phyloP scores from a whole-genome alignment of 2,797 vertebrate genomes.

The Pseudomugil gertrudae region DNA sequence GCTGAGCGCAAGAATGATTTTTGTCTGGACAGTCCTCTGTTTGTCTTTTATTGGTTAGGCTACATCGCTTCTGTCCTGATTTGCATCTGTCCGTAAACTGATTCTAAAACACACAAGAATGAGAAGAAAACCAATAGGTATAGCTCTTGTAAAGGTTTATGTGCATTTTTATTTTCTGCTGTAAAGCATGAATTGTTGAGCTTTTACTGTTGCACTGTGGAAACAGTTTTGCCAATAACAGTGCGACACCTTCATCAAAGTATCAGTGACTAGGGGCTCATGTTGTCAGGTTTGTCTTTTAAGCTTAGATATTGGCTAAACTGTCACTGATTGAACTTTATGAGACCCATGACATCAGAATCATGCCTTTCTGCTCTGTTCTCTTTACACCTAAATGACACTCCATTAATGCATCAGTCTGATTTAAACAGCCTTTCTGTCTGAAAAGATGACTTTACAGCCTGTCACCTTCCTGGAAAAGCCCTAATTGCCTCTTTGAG shows the following conservation, averaged over 20 bases:
- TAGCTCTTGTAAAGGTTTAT: constrained; percentile 2
- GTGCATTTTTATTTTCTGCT: constrained; percentile 15
- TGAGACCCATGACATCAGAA: constrained; percentile 31
- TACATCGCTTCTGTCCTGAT: constrained; percentile 38
- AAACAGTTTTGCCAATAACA: constrained; percentile 8
- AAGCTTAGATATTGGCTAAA: constrained; percentile 10
- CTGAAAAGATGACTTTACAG: constrained; percentile 1
- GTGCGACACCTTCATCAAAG: background rate
- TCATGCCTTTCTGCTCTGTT: constrained; percentile 8
- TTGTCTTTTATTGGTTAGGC: constrained; percentile 49
- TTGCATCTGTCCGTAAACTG: constrained; percentile 46
- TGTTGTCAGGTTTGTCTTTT: constrained; percentile 16
- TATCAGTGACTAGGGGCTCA: background rate
- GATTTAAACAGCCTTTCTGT: background rate
- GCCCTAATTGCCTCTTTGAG: constrained; percentile 4
- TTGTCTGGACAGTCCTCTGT: constrained; percentile 47
- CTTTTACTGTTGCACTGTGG: background rate
- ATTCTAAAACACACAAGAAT: constrained; percentile 15
- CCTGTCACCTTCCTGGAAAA: constrained; percentile 1
- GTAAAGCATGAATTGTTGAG: constrained; percentile 20
- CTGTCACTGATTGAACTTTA: constrained; percentile 32
- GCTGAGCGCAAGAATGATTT: constrained; percentile 56
- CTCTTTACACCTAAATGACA: constrained; percentile 19
- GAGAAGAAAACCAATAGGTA: constrained; percentile 7
- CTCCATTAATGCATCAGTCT: constrained; percentile 30